Conservation (phyloP, 2,888 invertebrate species). For the Prosopocoilus inquinatus region DNA sequence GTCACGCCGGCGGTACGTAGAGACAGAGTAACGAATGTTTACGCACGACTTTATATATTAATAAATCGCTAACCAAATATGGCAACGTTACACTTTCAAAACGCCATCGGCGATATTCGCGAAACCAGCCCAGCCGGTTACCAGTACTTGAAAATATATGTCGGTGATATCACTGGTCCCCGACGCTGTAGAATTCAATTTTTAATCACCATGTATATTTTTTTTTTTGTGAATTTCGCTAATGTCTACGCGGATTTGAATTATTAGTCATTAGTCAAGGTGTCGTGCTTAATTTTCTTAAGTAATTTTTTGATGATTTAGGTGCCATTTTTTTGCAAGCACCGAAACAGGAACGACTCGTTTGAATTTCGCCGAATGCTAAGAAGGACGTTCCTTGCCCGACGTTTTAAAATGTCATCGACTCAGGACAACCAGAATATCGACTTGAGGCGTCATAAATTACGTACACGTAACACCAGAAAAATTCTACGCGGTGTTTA, state of each 20-base stretch:
- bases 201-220: background rate
- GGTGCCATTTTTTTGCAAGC: too few species aligned
- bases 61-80: slow-evolving; percentile 22
- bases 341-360: slow-evolving; percentile 6
- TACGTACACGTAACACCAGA: too few species aligned
- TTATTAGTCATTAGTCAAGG: too few species aligned
- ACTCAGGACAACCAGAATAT: slow-evolving; percentile 1
- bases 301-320: too few species aligned
- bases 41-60: slow-evolving; percentile 8
- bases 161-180: slow-evolving; percentile 17
- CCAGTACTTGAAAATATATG: slow-evolving; percentile 26
- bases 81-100: slow-evolving; percentile 32
- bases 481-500: too few species aligned
- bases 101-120: slow-evolving; percentile 22
- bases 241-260: too few species aligned
- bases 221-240: too few species aligned
- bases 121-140: slow-evolving; percentile 29
- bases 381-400: slow-evolving; percentile 25
- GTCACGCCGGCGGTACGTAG: slow-evolving; percentile 6
- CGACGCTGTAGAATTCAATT: background rate
- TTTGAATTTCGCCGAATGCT: slow-evolving; percentile 17
- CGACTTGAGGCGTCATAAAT: background rate
- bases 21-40: slow-evolving; percentile 7
- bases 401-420: slow-evolving; percentile 10
- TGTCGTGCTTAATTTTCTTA: too few species aligned